Percentiles rank a stretch among this genome's conserved stretches.
These are phyloP conservation scores for Catocala sponsa DNA, from an alignment of 2,888 invertebrate species.

Conservation along the genomic window DNA sequence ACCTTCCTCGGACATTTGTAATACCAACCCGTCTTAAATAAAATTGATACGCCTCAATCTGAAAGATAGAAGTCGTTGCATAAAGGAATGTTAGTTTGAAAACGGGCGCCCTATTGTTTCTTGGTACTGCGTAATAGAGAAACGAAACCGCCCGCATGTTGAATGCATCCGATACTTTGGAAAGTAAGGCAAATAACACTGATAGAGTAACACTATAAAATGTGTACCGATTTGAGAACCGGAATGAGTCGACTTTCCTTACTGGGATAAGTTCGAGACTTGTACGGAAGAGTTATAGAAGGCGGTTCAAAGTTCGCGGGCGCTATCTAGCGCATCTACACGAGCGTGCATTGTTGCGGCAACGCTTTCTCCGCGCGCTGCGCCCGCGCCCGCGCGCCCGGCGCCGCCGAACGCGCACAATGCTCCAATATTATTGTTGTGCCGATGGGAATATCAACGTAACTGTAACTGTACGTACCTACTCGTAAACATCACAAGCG, in stretches of 20 bases:
- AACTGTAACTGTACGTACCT: slow-evolving; percentile 36
- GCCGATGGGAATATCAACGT: slow-evolving; percentile 51
- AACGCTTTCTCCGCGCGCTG: slow-evolving; percentile 58
- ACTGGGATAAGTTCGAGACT: slow-evolving; percentile 33
- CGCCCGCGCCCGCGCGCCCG: slow-evolving; percentile 34
- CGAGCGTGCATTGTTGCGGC: slow-evolving; percentile 56
- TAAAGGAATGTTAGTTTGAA: slow-evolving; percentile 29
- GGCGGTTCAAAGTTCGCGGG: slow-evolving; percentile 61
- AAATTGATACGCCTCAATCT: slow-evolving; percentile 3
- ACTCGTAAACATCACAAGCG: slow-evolving; percentile 45
- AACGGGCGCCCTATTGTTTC: slow-evolving; percentile 38
- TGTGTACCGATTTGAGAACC: slow-evolving; percentile 45
- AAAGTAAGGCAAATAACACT: slow-evolving; percentile 39
- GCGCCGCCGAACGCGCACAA: slow-evolving; percentile 36
- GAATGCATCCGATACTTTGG: slow-evolving; percentile 42
- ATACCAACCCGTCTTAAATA: slow-evolving; percentile 27
- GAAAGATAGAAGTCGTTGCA: slow-evolving; percentile 1
- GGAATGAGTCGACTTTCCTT: slow-evolving; percentile 39
- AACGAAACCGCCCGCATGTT: slow-evolving; percentile 36
- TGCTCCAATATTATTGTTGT: slow-evolving; percentile 57
- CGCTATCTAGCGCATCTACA: slow-evolving; percentile 63
- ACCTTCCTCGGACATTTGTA: slow-evolving; percentile 22
- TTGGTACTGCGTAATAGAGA: slow-evolving; percentile 32
- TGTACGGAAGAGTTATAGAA: slow-evolving; percentile 47
- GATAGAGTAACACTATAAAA: slow-evolving; percentile 45